Percentiles rank a stretch among this genome's conserved stretches.
phyloP scores from a whole-genome alignment of 23 tunicate species.

The Diplosoma virens region DNA sequence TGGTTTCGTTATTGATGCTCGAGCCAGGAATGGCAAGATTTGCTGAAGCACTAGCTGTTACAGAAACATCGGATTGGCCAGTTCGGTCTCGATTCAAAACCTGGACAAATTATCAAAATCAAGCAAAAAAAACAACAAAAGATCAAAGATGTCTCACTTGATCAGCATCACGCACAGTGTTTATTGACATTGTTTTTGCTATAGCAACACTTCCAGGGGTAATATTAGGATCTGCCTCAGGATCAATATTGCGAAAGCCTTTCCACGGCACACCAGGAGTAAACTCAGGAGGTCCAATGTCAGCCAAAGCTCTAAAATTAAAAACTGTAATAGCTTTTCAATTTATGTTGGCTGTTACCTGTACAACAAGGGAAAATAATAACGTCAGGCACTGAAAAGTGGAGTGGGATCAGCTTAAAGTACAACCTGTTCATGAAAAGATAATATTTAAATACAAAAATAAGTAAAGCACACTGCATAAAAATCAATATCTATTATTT shows the following conservation, averaged over 20 bases:
- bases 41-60: not conserved
- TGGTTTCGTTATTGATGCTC: not conserved
- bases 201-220: slow-evolving; percentile 92
- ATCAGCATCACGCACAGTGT: slow-evolving; percentile 88
- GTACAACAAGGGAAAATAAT: no score
- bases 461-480: no score
- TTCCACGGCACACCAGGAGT: slow-evolving; percentile 91
- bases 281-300: slow-evolving; percentile 92
- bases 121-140: not conserved
- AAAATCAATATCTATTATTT: no score
- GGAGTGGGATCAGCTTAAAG: no score
- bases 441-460: no score
- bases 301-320: slow-evolving; percentile 43
- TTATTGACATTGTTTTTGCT: slow-evolving; percentile 79
- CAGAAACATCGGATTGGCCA: not conserved
- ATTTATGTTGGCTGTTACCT: no score
- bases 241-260: slow-evolving; percentile 85
- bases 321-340: not conserved
- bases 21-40: not conserved
- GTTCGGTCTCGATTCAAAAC: slow-evolving; percentile 13
- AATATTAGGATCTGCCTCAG: slow-evolving; percentile 81
- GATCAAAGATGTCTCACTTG: slow-evolving; percentile 44
- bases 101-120: not conserved
- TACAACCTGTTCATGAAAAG: no score
- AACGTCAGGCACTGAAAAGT: no score